Evolutionary conservation across 2,888 invertebrate genomes (phyloP).

Genomic region (Panorpa germanica): DNA sequence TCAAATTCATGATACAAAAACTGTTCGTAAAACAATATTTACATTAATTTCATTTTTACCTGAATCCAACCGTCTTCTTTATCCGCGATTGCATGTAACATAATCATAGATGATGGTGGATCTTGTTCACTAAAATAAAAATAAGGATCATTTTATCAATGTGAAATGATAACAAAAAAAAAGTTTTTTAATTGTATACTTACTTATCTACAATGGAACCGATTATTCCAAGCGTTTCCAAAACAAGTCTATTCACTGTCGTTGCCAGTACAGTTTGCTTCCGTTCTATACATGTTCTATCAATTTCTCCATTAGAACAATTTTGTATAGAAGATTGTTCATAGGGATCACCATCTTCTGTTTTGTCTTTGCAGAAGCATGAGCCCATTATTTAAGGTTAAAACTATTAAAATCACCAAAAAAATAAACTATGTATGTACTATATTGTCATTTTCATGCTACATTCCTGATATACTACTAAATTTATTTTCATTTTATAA

Average conservation of each 20-base stretch:
- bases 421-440: too few species aligned
- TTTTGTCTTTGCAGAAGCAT: slow-evolving; percentile 54
- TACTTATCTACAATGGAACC: slow-evolving; percentile 72
- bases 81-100: slow-evolving; percentile 71
- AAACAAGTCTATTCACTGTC: slow-evolving; percentile 53
- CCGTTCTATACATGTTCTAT: slow-evolving; percentile 8
- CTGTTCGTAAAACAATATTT: slow-evolving; percentile 31
- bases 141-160: slow-evolving; percentile 3
- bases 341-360: slow-evolving; percentile 29
- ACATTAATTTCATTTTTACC: slow-evolving; percentile 57
- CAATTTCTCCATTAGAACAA: background rate
- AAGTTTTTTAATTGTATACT: slow-evolving; percentile 19
- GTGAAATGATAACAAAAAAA: slow-evolving; percentile 4
- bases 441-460: too few species aligned
- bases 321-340: slow-evolving; percentile 18
- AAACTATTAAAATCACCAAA: too few species aligned
- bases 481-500: too few species aligned
- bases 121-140: slow-evolving; percentile 56
- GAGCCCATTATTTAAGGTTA: slow-evolving; percentile 43
- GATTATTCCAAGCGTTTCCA: slow-evolving; percentile 63
- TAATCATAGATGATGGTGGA: slow-evolving; percentile 65
- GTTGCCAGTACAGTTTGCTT: slow-evolving; percentile 23
- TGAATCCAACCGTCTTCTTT: slow-evolving; percentile 83
- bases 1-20: background rate
- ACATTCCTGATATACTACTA: too few species aligned